Evolutionary conservation across 2,888 invertebrate species (phyloP), one percentile per base, ranked within the genome.

Genomic region (Nephrotoma appendiculata): DNA sequence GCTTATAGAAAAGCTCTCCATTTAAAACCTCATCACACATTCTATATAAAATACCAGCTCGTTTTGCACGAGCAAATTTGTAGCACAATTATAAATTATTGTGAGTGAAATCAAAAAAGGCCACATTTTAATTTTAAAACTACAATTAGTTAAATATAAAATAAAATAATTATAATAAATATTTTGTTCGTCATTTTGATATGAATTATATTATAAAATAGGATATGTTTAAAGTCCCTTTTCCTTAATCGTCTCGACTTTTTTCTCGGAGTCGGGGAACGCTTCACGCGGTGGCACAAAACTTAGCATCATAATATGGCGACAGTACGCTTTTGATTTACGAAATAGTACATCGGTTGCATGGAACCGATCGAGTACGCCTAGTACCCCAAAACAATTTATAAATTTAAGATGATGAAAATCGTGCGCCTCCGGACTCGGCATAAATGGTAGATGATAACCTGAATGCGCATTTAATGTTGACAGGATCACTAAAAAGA

Each of bases 371-470:
- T 97, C 97, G 89, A 97, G 91, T 0, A 97, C 94, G 0, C 97
- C 97, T 88, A 97, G 92, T 1, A 96, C 96, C 1, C 97, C 97
- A 90, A 94, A 97, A 90, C 96, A 96, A 89, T 96, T 95, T 89
- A 95, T 96, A 91, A 97, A 97, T 91, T 97, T 97, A 88, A 96
- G 93, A 91, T 97, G 97, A 91, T 97, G 97, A 91, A 95, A 97
- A 91, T 97, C 97, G 90, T 97, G 97, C 0, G 96, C 95, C 91
- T 97, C 96, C 6, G 97, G 96, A 83, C 96, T 96, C 6, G 96
- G 96, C 90, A 96, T 95, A 91, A 96, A 95, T 0, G 97, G 97
- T 89, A 97, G 92, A 91, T 97, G 97, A 90, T 97, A 97, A 11
- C 97, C 97, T 84, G 96, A 96, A 91, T 97, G 97, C 7, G 96